Base-by-base conservation (phyloP, 1,140 invertebrate species). In the Caenorhabditis brenneri region DNA sequence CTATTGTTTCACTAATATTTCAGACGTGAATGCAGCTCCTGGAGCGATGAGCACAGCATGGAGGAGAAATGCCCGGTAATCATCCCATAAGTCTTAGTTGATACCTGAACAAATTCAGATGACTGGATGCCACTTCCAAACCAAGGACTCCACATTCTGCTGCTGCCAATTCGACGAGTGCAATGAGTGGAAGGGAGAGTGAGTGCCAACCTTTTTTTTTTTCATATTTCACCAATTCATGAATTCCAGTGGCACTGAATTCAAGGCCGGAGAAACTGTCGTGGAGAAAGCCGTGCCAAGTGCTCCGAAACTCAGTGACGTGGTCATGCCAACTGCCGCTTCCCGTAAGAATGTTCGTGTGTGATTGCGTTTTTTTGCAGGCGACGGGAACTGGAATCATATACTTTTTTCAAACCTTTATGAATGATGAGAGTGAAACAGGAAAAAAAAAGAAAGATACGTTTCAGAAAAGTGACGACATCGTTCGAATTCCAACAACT, bases 151-250 rank as follows among this genome's bases (percentile, higher is more conserved):
- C n/a, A 19, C 81, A 10, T 82, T 65, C 51, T 82, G 81, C 42
- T 82, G 81, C 60, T 82, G 81, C 7, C 81, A 82, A 46, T 82
- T 82, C 22, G 81, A 82, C 19, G 55, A 65, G 27, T 82, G 81
- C 29, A 82, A 82, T 22, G 81, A 82, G 48, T 82, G 60, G 55
- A 82, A 82, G 48, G 81, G 55, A 42, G 60, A 82, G 81, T 82
- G 2, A 49, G 81, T 69, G 22, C 1, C n/a, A n/a, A n/a, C n/a
- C n/a, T n/a, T n/a, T n/a, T n/a, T n/a, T n/a, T n/a, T n/a, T n/a
- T n/a, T n/a, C n/a, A n/a, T n/a, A n/a, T n/a, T n/a, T n/a, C n/a
- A n/a, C n/a, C n/a, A n/a, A n/a, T n/a, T n/a, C n/a, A n/a, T n/a
- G n/a, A n/a, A n/a, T n/a, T n/a, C n/a, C n/a, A 82, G 81, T 16